These are phyloP conservation scores for Stomatorhinus ivindoensis DNA, from an alignment of 2,113 vertebrate species.

Conservation along the genomic window DNA sequence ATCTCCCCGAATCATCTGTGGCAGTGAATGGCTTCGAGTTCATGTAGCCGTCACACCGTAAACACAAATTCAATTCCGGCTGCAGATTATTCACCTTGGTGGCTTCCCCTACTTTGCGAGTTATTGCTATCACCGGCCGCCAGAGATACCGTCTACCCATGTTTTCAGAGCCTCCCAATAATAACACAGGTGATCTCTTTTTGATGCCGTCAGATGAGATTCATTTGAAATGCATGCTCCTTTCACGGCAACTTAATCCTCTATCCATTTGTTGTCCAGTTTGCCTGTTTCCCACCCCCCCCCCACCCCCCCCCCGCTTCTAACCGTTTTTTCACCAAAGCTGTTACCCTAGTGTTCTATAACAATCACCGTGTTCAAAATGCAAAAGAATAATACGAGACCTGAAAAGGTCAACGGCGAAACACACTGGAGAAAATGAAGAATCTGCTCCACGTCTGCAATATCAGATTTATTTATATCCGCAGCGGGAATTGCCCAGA, in stretches of 20 bases:
- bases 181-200: not conserved
- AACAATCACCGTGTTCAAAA: constrained; percentile 5
- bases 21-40: not conserved
- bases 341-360: not conserved
- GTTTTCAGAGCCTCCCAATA: not conserved
- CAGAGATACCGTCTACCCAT: not conserved
- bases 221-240: not conserved
- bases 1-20: not conserved
- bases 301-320: not conserved
- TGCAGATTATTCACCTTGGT: not conserved
- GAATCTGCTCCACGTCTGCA: not conserved
- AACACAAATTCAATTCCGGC: constrained; percentile 7
- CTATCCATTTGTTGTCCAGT: not conserved
- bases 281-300: not conserved
- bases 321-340: not conserved
- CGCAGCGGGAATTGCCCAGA: not conserved
- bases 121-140: not conserved
- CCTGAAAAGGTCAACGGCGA: not conserved
- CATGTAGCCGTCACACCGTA: not conserved
- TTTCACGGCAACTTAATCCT: not conserved
- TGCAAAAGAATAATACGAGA: not conserved
- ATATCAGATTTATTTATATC: not conserved
- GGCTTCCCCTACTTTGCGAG: not conserved
- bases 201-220: not conserved
- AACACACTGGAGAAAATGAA: not conserved